Percentiles rank a stretch among this genome's conserved stretches.
phyloP scores from a whole-genome alignment of 2,888 invertebrate genomes.

The Ceraclea dissimilis region DNA sequence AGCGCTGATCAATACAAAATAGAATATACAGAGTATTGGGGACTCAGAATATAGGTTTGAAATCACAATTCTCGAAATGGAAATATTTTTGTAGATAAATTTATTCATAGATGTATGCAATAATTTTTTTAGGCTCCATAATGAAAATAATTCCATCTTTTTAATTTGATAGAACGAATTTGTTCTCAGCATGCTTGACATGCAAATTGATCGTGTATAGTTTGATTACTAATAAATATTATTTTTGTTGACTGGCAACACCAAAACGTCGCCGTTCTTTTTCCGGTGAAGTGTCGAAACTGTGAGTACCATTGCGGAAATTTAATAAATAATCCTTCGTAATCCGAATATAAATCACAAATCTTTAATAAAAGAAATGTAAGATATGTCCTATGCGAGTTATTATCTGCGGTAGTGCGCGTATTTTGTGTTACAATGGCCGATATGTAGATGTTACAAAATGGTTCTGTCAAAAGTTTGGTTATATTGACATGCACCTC shows the following conservation, averaged over 20 bases:
- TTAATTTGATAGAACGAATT: too few species aligned
- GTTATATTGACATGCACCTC: not conserved
- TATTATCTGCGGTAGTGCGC: not conserved
- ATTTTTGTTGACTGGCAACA: not conserved
- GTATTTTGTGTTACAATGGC: not conserved
- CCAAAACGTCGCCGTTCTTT: not conserved
- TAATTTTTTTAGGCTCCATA: too few species aligned
- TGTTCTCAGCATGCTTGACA: too few species aligned
- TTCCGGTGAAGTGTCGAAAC: conserved; percentile 2
- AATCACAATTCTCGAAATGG: too few species aligned
- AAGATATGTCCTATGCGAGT: not conserved
- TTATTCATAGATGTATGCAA: too few species aligned
- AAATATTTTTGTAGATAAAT: too few species aligned
- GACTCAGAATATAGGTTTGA: too few species aligned
- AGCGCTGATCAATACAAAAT: too few species aligned
- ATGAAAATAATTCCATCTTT: too few species aligned
- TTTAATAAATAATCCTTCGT: not conserved
- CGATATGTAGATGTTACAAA: not conserved
- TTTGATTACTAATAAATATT: too few species aligned
- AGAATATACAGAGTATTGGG: too few species aligned
- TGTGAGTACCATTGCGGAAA: not conserved
- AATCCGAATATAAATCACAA: not conserved
- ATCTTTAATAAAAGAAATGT: not conserved
- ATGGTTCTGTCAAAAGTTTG: not conserved
- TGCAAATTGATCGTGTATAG: too few species aligned